Base-by-base conservation (phyloP, 2,113 vertebrate species). In the Nansenia antarctica region DNA sequence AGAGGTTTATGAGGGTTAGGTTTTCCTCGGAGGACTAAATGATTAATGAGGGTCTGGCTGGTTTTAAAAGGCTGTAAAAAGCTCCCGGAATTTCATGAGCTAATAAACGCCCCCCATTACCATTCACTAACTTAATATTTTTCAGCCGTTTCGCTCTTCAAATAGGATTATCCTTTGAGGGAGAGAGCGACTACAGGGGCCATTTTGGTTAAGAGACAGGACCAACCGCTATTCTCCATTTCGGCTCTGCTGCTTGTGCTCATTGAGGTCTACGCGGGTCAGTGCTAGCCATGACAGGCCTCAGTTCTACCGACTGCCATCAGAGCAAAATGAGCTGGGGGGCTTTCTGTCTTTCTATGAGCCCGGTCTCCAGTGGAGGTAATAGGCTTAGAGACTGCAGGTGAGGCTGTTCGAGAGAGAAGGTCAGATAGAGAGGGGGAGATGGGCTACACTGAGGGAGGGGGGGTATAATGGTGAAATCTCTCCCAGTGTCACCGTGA, bases 91-190 rank as follows among this genome's bases (percentile, higher is more conserved):
- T 82, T 88, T 76, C 80, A 88, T 84, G 80, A 86, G 79, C 74
- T 84, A 70, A 81, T 73, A 82, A 86, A 80, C 64, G 62, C 69
- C 29, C 74, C 34, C 70, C 49, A 84, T 85, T 85, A 85, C 77
- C 71, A 79, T 78, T 81, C 74, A 81, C 85, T 85, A 85, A 76
- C 71, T 85, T n/a, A n/a, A n/a, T n/a, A n/a, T 77, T 73, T 68
- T 22, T 32, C 55, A 30, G 61, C 67, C 57, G 75, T 78, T 68
- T 65, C 67, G 65, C 59, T 47, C 59, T 69, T 35, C 45, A 65
- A 69, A 70, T 57, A 71, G 64, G 57, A 53, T 61, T 24, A 45
- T 22, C 0, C n/a, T 49, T 71, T n/a, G 31, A 20, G 14, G n/a
- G n/a, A 18, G 42, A 47, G 14, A 47, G 14, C 42, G 14, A 47